Evolutionary conservation across 2,888 invertebrate genomes (phyloP).

Genomic region (Cyclophora punctaria): DNA sequence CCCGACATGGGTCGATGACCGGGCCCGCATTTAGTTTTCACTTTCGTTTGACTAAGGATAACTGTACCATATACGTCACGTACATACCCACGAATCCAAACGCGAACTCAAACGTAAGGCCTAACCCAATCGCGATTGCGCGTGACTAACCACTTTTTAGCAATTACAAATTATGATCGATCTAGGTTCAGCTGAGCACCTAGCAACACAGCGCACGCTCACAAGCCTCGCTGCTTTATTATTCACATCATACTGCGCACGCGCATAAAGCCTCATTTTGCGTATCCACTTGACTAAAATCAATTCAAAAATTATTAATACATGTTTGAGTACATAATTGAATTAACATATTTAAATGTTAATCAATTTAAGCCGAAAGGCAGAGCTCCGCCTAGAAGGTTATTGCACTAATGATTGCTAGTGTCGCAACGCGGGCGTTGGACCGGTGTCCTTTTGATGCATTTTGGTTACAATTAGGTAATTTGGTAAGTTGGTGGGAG

Average conservation of each 20-base stretch:
- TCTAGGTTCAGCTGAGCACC: no score
- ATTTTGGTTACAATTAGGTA: conserved; percentile 70
- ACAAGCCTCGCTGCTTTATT: no score
- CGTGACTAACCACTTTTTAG: no score
- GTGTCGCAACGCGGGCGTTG: conserved; percentile 58
- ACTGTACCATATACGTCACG: conserved; percentile 69
- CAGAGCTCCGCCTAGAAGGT: conserved; percentile 48
- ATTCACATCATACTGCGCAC: no score
- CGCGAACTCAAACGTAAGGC: conserved; percentile 16
- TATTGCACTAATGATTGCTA: conserved; percentile 58
- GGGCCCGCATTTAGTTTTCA: conserved; percentile 71
- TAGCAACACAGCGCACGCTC: no score
- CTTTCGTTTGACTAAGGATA: conserved; percentile 74
- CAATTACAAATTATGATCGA: no score
- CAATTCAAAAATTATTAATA: not conserved
- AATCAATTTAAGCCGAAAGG: conserved; percentile 34
- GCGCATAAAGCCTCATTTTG: no score
- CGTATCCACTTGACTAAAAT: no score
- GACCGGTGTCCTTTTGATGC: conserved; percentile 65
- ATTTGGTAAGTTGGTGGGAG: conserved; percentile 51
- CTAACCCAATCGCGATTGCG: no score
- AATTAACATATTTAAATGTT: conserved; percentile 45
- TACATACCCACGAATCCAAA: conserved; percentile 45
- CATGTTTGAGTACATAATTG: conserved; percentile 16
- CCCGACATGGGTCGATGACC: conserved; percentile 64